These are phyloP conservation scores for Thelaira solivaga DNA, from an alignment of 2,888 invertebrate genomes.

Conservation along the genomic window DNA sequence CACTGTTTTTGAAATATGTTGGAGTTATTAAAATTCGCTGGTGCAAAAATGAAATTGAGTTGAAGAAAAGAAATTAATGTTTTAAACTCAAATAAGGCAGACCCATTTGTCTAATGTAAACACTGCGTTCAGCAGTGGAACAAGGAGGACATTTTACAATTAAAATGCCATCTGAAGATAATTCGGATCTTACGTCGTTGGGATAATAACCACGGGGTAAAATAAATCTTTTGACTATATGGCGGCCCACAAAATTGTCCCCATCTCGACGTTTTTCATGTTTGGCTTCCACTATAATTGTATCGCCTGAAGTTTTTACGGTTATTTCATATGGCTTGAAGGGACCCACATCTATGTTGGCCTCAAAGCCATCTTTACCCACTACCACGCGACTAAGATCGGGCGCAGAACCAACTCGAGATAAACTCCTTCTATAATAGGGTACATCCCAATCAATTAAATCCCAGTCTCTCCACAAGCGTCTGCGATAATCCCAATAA, in stretches of 20 bases:
- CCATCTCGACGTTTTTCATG: constrained; percentile 84
- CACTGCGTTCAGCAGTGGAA: constrained; percentile 80
- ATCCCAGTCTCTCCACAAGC: constrained; percentile 76
- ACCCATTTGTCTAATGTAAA: constrained; percentile 86
- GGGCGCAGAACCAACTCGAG: constrained; percentile 75
- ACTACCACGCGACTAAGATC: constrained; percentile 75
- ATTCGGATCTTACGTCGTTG: constrained; percentile 82
- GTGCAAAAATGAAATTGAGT: not conserved
- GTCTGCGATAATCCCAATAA: constrained; percentile 75
- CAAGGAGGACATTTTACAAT: constrained; percentile 84
- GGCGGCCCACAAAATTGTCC: constrained; percentile 86
- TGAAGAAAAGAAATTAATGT: constrained; percentile 67
- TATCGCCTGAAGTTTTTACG: constrained; percentile 81
- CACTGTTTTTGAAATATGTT: no score
- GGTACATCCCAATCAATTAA: constrained; percentile 73
- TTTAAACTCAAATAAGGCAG: constrained; percentile 79
- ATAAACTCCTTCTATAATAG: constrained; percentile 73
- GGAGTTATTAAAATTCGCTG: constrained; percentile 2
- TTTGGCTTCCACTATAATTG: constrained; percentile 82
- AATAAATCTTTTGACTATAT: constrained; percentile 85
- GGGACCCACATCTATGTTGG: constrained; percentile 82
- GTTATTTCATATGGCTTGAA: constrained; percentile 83
- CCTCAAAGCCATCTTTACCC: constrained; percentile 83
- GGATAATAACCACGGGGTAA: constrained; percentile 84
- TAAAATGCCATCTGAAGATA: constrained; percentile 84